Conservation (phyloP, 2,888 invertebrate genomes). For the Cactoblastis cactorum region DNA sequence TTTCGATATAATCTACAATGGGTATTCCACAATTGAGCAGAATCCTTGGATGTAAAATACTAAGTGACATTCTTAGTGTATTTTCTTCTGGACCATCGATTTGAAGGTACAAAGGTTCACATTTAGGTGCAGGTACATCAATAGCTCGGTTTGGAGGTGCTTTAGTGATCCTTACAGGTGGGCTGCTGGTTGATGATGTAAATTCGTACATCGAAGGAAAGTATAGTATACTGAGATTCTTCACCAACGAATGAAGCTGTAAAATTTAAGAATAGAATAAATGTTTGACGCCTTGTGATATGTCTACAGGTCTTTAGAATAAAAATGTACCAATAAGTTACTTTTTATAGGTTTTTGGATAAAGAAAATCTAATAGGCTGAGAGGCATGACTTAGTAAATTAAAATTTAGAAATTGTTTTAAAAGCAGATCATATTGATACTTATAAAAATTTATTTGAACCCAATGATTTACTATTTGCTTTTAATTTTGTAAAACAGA, state of each 20-base stretch:
- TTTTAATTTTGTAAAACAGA: too few relatives aligned
- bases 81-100: constrained; percentile 55
- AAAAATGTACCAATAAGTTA: too few relatives aligned
- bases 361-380: too few relatives aligned
- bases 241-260: constrained; percentile 39
- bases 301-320: too few relatives aligned
- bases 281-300: too few relatives aligned
- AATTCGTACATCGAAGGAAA: constrained; percentile 55
- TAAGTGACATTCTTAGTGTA: constrained; percentile 43
- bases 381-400: too few relatives aligned
- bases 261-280: constrained; percentile 24
- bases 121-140: constrained; percentile 50
- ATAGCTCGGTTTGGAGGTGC: constrained; percentile 29
- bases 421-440: too few relatives aligned
- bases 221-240: constrained; percentile 33
- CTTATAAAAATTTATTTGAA: too few relatives aligned
- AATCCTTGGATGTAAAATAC: constrained; percentile 52
- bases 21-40: constrained; percentile 47
- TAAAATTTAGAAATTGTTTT: too few relatives aligned
- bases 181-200: constrained; percentile 47
- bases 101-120: constrained; percentile 59
- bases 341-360: too few relatives aligned
- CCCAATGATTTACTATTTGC: too few relatives aligned
- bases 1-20: constrained; percentile 45
- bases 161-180: constrained; percentile 43